phyloP scores from a whole-genome alignment of 2,797 vertebrate genomes.

The Gorsachius magnificus region DNA sequence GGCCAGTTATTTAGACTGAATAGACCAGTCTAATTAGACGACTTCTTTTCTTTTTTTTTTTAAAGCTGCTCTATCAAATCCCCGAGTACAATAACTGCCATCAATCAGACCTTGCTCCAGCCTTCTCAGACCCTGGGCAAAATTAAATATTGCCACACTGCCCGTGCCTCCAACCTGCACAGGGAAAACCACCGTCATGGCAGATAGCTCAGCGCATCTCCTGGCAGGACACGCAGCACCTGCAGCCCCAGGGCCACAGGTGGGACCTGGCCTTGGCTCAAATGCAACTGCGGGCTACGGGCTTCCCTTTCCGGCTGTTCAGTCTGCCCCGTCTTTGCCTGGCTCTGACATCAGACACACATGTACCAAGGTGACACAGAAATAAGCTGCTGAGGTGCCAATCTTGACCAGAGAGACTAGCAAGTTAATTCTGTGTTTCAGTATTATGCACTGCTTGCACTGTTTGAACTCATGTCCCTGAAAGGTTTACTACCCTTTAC shows the following conservation, averaged over 20 bases:
- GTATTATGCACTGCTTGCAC: not conserved
- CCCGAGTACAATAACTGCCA: not conserved
- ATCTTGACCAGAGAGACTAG: not conserved
- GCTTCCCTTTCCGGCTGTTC: not conserved
- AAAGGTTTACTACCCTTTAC: not conserved
- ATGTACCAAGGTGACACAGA: not conserved
- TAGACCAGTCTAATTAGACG: not conserved
- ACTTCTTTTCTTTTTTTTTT: not conserved
- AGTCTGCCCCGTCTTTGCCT: accelerated
- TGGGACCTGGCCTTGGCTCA: accelerated
- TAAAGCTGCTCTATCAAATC: not conserved
- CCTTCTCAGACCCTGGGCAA: not conserved
- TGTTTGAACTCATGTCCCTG: not conserved
- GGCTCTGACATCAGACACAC: not conserved
- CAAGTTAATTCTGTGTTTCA: not conserved
- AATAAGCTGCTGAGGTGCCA: not conserved
- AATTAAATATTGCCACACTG: not conserved
- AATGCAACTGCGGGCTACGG: accelerated
- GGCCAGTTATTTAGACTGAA: not conserved
- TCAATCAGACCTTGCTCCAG: not conserved
- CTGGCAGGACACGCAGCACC: accelerated
- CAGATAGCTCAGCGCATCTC: accelerated
- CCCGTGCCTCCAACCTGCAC: not conserved
- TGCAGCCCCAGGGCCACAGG: accelerated
- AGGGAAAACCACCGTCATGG: accelerated